Conservation (phyloP, 2,113 vertebrate genomes). For the Lucifuga dentata region DNA sequence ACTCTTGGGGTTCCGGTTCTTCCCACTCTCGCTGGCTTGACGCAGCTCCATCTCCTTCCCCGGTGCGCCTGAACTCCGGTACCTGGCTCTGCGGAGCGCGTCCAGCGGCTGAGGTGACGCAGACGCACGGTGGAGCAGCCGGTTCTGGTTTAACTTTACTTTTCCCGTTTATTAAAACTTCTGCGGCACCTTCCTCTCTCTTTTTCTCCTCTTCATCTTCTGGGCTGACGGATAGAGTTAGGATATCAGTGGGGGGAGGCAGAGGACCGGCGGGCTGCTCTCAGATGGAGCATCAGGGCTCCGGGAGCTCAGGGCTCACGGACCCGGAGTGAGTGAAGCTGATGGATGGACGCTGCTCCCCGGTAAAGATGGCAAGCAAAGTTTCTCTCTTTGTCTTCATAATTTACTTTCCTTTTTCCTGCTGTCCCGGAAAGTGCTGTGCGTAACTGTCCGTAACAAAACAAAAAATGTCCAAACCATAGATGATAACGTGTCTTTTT, state of each 20-base stretch:
- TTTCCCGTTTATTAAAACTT: slow-evolving; percentile 59
- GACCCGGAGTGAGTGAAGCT: slow-evolving; percentile 71
- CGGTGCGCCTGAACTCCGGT: slow-evolving; percentile 75
- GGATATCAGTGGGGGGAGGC: slow-evolving; percentile 56
- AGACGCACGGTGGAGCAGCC: slow-evolving; percentile 40
- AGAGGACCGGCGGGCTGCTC: slow-evolving; percentile 64
- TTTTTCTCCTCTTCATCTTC: slow-evolving; percentile 1
- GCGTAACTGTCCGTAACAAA: slow-evolving; percentile 31
- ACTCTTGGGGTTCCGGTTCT: slow-evolving; percentile 8
- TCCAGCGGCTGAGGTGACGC: slow-evolving; percentile 60
- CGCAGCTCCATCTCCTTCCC: slow-evolving; percentile 53
- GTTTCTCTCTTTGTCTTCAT: slow-evolving; percentile 38
- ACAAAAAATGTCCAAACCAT: slow-evolving; percentile 48
- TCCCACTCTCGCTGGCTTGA: slow-evolving; percentile 48
- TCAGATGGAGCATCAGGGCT: slow-evolving; percentile 75
- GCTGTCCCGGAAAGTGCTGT: slow-evolving; percentile 24
- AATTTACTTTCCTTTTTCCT: slow-evolving; percentile 29
- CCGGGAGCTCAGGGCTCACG: slow-evolving; percentile 73
- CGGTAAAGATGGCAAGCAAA: slow-evolving; percentile 67
- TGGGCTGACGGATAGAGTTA: slow-evolving; percentile 64
- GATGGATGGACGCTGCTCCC: slow-evolving; percentile 74
- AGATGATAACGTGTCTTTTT: slow-evolving; percentile 38
- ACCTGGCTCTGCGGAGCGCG: slow-evolving; percentile 72
- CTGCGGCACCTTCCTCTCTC: slow-evolving; percentile 4
- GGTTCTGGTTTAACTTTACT: slow-evolving; percentile 58